Conservation (phyloP, 2,888 invertebrate genomes). For the Cosmia trapezina region DNA sequence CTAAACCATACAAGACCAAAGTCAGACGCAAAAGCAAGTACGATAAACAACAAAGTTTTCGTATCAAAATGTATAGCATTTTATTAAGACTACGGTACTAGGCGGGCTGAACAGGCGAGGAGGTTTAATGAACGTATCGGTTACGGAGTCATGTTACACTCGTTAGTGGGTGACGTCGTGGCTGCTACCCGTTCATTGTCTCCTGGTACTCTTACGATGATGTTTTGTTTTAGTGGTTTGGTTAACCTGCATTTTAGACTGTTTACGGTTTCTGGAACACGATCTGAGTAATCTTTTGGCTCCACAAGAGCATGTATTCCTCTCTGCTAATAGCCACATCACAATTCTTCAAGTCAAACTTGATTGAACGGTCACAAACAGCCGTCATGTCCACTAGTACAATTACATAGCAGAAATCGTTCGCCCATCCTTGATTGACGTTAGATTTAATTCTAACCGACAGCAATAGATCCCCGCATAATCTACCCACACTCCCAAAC, state of each 20-base stretch:
- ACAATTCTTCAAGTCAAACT: constrained; percentile 32
- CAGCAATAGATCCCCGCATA: constrained; percentile 65
- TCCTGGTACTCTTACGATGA: constrained; percentile 70
- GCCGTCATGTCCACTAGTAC: constrained; percentile 49
- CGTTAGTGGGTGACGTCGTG: constrained; percentile 78
- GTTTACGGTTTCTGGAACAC: not conserved
- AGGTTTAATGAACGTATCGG: constrained; percentile 85
- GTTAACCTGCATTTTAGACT: constrained; percentile 21
- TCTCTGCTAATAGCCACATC: not conserved
- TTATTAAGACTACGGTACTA: constrained; percentile 74
- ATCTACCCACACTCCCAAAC: constrained; percentile 64
- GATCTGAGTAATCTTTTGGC: not conserved
- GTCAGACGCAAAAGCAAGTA: constrained; percentile 36
- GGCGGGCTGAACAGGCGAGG: constrained; percentile 74
- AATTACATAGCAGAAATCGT: constrained; percentile 59
- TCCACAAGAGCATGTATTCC: not conserved
- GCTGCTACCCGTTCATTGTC: constrained; percentile 78
- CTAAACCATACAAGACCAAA: constrained; percentile 40
- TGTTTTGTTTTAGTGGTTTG: constrained; percentile 55
- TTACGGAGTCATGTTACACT: constrained; percentile 85
- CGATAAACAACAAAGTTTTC: constrained; percentile 53
- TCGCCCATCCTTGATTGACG: constrained; percentile 62
- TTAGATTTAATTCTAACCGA: constrained; percentile 63
- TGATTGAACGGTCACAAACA: constrained; percentile 47
- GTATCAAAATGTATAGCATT: constrained; percentile 71